Evolutionary conservation across 2,113 vertebrate genomes (phyloP).

Genomic region (Alligator mississippiensis): DNA sequence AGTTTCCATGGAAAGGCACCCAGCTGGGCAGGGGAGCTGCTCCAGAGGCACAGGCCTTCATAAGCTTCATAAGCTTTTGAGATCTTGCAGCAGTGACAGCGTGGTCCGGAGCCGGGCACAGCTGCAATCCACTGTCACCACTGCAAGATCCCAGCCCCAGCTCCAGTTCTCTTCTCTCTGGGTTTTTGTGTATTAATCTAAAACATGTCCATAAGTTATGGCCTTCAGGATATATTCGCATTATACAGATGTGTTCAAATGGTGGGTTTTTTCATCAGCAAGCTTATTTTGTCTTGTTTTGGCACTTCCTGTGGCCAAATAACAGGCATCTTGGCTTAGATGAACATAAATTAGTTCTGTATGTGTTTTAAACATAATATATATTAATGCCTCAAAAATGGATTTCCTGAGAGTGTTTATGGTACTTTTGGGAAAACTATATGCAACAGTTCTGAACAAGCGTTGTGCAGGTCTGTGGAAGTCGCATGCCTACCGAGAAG

Average conservation of each 20-base stretch:
- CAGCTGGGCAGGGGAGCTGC: too few species aligned
- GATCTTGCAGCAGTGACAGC: too few species aligned
- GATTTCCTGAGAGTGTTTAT: constrained; percentile 16
- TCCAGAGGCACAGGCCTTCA: too few species aligned
- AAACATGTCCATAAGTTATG: background rate
- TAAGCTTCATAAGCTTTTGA: too few species aligned
- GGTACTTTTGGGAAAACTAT: constrained; percentile 8
- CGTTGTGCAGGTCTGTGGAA: background rate
- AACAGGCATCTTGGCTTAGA: background rate
- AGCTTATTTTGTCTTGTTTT: background rate
- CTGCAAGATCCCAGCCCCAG: too few species aligned
- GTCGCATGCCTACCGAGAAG: rapidly evolving
- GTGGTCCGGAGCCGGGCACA: too few species aligned
- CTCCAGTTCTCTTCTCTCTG: background rate
- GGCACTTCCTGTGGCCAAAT: background rate
- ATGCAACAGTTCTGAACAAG: background rate
- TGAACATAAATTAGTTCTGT: background rate
- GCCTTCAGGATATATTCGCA: background rate
- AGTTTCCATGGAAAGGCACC: too few species aligned
- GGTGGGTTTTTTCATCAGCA: background rate
- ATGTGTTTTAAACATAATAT: background rate
- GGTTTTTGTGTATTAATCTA: background rate
- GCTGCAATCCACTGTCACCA: too few species aligned
- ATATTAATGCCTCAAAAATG: constrained; percentile 33
- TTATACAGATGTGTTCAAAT: background rate